Base-by-base conservation (phyloP, 2,113 vertebrate genomes). In the Sander vitreus region DNA sequence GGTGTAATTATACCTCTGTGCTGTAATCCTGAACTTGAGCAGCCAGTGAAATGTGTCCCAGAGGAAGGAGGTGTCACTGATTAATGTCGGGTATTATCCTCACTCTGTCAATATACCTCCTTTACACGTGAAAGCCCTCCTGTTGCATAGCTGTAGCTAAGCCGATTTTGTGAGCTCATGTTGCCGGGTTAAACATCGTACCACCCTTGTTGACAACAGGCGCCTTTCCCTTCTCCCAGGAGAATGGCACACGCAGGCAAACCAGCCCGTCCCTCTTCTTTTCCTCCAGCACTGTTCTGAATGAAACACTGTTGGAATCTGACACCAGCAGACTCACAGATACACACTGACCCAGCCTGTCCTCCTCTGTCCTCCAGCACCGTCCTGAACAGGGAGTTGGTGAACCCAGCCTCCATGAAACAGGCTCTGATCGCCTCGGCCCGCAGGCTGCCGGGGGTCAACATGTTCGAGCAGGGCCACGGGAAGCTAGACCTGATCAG, bases 381-480 rank as follows among this genome's bases (percentile, higher is more conserved):
- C 3, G 97, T 99, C 58, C 95, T 95, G 88, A 98, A 98, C 81
- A 95, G 98, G 66, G 97, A 99, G 78, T 85, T 99, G 92, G 97
- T 99, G 80, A 99, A 99, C 81, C 98, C 98, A 1, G 98, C 98
- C 45, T 99, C 98, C 65, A 98, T 99, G 98, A 99, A 99, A 92
- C 98, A 99, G 94, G 98, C 98, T 1, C 94, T 99, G 69, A 99
- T 99, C 0, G 98, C 98, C 0, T 99, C 98, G 0, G 98, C 98
- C 9, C 97, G 98, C 67, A 93, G 98, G 57, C 96, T 99, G 78
- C 98, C 98, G 0, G 98, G 98, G 4, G 98, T 99, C 86, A 99
- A 99, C 93, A 99, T 99, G 98, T 99, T 99, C 81, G 98, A 99
- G 72, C 98, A 99, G 91, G 98, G 98, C 57, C 98, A 99, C 4